Percentiles rank a stretch among this genome's conserved stretches.
Evolutionary conservation across 1,140 invertebrate species (phyloP).

Genomic region (Drosophila melanica): DNA sequence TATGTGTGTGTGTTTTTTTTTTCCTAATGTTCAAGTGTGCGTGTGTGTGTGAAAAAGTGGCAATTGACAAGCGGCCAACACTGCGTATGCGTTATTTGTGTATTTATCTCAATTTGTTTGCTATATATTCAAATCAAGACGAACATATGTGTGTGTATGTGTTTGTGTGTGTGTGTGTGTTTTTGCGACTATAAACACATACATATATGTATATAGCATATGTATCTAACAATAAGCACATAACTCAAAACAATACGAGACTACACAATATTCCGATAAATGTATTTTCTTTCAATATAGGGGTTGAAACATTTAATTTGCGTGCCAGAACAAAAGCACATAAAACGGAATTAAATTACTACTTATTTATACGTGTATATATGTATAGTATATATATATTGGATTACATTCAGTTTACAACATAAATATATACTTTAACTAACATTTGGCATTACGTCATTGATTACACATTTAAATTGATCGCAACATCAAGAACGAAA

Average conservation of each 20-base stretch:
- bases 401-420: constrained; percentile 63
- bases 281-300: constrained; percentile 31
- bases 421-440: constrained; percentile 60
- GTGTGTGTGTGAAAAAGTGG: neutral
- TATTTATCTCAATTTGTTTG: neutral
- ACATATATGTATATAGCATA: constrained; percentile 8
- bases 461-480: constrained; percentile 30
- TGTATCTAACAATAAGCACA: constrained; percentile 36
- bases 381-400: constrained; percentile 8
- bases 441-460: constrained; percentile 35
- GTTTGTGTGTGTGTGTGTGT: constrained; percentile 20
- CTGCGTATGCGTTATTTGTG: constrained; percentile 31
- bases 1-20: neutral
- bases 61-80: neutral
- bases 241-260: constrained; percentile 33
- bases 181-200: constrained; percentile 9
- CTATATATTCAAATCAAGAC: neutral
- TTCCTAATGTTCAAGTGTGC: constrained; percentile 18
- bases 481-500: constrained; percentile 31
- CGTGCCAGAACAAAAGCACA: constrained; percentile 49
- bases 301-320: constrained; percentile 54
- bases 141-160: neutral
- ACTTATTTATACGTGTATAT: constrained; percentile 16
- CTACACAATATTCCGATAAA: constrained; percentile 21
- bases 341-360: constrained; percentile 20